phyloP scores from a whole-genome alignment of 2,797 vertebrate genomes.

The Aplochiton taeniatus region DNA sequence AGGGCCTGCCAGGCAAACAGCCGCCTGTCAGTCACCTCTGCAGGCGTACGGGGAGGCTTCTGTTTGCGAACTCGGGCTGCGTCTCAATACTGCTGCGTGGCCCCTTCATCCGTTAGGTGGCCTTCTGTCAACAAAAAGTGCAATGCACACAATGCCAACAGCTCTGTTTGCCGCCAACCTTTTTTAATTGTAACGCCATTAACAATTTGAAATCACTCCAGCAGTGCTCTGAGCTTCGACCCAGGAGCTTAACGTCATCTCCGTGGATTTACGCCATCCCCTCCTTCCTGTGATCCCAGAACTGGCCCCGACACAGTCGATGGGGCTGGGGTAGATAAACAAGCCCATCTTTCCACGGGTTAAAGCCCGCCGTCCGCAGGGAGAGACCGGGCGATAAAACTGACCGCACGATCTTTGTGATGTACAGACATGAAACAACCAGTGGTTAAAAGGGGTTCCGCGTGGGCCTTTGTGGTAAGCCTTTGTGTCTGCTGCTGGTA shows the following conservation, averaged over 20 bases:
- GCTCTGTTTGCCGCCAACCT: constrained; percentile 1
- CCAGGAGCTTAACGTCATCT: constrained; percentile 44
- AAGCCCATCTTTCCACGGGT: constrained; percentile 35
- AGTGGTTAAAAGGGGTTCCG: constrained; percentile 24
- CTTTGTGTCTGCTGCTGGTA: constrained; percentile 10
- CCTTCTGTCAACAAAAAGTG: not conserved
- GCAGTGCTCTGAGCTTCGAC: constrained; percentile 16
- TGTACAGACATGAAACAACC: constrained; percentile 71
- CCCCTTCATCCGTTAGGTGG: constrained; percentile 22
- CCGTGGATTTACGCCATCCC: constrained; percentile 51
- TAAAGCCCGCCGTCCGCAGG: constrained; percentile 63
- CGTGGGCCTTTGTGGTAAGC: constrained; percentile 18
- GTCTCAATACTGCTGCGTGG: constrained; percentile 37
- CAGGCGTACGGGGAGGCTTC: constrained; percentile 44
- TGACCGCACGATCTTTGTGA: constrained; percentile 61
- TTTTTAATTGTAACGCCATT: constrained; percentile 41
- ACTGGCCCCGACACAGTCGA: constrained; percentile 55
- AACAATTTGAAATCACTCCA: not conserved
- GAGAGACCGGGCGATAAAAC: constrained; percentile 65
- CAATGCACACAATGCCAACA: too few species aligned
- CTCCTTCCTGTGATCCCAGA: constrained; percentile 62
- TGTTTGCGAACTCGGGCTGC: constrained; percentile 46
- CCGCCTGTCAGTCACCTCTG: constrained; percentile 47
- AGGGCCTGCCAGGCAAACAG: constrained; percentile 32
- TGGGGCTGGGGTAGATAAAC: too few species aligned